Evolutionary conservation across 2,888 invertebrate genomes (phyloP).

Genomic region (Drosophila neonasuta): DNA sequence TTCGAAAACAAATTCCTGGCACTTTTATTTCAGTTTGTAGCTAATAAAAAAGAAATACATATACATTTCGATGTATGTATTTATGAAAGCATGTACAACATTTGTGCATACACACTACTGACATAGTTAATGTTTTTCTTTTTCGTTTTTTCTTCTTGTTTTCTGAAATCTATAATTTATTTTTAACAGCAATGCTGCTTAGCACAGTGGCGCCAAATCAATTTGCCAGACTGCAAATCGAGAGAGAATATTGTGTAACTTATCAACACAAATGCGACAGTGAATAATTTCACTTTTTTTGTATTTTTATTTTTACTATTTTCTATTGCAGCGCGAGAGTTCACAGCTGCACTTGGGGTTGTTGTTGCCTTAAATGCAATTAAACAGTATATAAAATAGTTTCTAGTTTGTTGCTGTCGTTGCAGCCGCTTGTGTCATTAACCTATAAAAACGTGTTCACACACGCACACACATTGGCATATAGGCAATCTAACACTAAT

Average conservation of each 20-base stretch:
- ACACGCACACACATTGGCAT: conserved; percentile 10
- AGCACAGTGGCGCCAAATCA: conserved; percentile 35
- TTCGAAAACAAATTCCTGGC: conserved; percentile 55
- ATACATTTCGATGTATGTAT: conserved; percentile 14
- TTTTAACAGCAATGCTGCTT: conserved; percentile 24
- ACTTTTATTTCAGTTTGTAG: conserved; percentile 52
- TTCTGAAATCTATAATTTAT: conserved; percentile 28
- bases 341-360: conserved; percentile 28
- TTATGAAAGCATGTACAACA: conserved; percentile 43
- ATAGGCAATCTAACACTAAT: conserved; percentile 36
- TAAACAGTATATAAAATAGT: conserved; percentile 35
- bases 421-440: conserved; percentile 74
- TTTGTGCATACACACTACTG: conserved; percentile 75
- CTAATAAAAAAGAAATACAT: conserved; percentile 35
- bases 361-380: conserved; percentile 17
- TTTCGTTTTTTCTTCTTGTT: conserved; percentile 18
- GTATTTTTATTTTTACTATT: conserved; percentile 16
- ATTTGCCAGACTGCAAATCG: conserved; percentile 1
- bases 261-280: conserved; percentile 29
- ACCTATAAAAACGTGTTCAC: conserved; percentile 80
- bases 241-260: not conserved
- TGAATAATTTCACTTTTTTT: conserved; percentile 58
- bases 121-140: conserved; percentile 60
- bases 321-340: conserved; percentile 10
- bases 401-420: conserved; percentile 48